Evolutionary conservation across 2,888 invertebrate species (phyloP).

Genomic region (Anagyrus pseudococci): DNA sequence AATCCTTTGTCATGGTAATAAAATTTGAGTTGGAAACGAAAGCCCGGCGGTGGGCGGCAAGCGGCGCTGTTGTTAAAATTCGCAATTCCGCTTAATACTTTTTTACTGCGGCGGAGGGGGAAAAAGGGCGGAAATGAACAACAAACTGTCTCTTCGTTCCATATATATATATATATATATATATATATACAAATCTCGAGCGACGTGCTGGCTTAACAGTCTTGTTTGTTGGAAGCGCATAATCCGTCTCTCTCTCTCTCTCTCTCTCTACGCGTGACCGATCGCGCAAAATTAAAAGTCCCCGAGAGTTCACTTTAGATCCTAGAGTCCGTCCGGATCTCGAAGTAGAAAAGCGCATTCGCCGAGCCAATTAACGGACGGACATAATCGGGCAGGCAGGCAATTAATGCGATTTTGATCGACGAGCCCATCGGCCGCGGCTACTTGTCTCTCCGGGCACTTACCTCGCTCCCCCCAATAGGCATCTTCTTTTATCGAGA

Average conservation of each 20-base stretch:
- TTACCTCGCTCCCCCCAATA: too few species aligned
- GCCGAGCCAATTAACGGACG: constrained; percentile 19
- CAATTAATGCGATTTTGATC: constrained; percentile 54
- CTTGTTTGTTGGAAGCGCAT: background rate
- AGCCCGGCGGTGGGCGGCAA: background rate
- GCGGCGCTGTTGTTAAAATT: constrained; percentile 16
- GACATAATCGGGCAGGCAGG: constrained; percentile 42
- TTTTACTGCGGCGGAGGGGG: constrained; percentile 3
- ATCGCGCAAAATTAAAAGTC: too few species aligned
- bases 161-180: too few species aligned
- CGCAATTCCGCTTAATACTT: constrained; percentile 10
- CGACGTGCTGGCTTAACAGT: background rate
- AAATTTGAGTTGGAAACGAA: constrained; percentile 14
- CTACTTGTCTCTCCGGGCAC: constrained; percentile 37
- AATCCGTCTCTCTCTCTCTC: too few species aligned
- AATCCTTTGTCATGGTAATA: constrained; percentile 21
- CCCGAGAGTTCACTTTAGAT: too few species aligned
- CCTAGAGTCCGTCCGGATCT: too few species aligned
- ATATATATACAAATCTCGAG: too few species aligned
- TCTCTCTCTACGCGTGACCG: too few species aligned
- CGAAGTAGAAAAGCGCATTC: too few species aligned
- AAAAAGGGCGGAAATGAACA: too few species aligned
- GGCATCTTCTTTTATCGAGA: too few species aligned
- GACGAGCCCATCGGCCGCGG: constrained; percentile 36
- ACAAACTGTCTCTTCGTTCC: too few species aligned